Percentiles rank a stretch among this genome's conserved stretches.
These are phyloP conservation scores for Paratilapia polleni DNA, from an alignment of 2,113 vertebrate species.

Conservation along the genomic window DNA sequence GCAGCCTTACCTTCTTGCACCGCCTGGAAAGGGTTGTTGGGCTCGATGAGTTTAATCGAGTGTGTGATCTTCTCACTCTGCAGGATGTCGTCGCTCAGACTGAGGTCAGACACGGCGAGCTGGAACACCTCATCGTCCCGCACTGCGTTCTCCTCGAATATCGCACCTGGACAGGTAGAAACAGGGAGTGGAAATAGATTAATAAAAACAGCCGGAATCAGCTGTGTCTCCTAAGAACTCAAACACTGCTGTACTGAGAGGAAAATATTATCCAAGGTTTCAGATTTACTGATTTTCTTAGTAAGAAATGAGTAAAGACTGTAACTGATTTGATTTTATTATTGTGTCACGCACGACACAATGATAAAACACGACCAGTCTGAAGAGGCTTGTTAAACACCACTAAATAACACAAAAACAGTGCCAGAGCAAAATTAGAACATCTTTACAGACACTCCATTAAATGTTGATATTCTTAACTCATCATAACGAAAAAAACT, in stretches of 20 bases:
- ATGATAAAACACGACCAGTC: no score
- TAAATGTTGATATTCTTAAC: no score
- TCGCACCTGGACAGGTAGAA: slow-evolving; percentile 85
- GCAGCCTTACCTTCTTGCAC: slow-evolving; percentile 94
- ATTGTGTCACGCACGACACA: no score
- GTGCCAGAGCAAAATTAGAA: no score
- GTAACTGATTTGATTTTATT: no score
- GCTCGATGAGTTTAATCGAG: slow-evolving; percentile 96
- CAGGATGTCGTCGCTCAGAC: slow-evolving; percentile 95
- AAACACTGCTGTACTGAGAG: neutral
- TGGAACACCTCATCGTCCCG: slow-evolving; percentile 97
- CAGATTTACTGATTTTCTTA: neutral
- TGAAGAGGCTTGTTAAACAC: no score
- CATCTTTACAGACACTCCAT: no score
- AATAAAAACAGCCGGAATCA: neutral
- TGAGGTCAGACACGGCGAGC: slow-evolving; percentile 95
- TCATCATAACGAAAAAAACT: no score
- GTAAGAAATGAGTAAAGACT: neutral
- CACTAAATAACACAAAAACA: no score
- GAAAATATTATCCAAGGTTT: rapidly evolving
- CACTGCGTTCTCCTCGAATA: slow-evolving; percentile 96
- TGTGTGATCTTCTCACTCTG: slow-evolving; percentile 99
- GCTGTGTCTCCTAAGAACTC: neutral
- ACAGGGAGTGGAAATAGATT: neutral
- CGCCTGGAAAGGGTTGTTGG: slow-evolving; percentile 97